These are phyloP conservation scores for Upupa epops DNA, from an alignment of 2,113 vertebrate species.

Conservation along the genomic window DNA sequence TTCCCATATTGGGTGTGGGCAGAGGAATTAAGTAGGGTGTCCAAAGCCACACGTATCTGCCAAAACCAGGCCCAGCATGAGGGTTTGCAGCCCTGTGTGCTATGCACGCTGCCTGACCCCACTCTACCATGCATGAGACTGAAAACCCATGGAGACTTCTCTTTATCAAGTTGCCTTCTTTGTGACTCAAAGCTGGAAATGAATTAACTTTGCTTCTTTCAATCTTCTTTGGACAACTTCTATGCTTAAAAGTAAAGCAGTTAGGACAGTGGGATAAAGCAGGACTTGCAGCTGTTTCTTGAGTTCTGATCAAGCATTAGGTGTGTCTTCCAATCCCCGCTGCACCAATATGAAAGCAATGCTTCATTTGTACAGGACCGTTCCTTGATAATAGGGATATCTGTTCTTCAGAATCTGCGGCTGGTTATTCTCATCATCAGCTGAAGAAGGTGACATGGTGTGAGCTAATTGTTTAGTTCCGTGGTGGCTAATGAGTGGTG, in stretches of 20 bases:
- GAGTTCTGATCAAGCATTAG: not conserved
- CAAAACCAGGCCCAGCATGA: not conserved
- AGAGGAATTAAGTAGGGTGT: not conserved
- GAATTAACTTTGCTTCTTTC: not conserved
- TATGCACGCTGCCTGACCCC: not conserved
- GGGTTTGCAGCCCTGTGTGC: not conserved
- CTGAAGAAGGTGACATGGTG: not conserved
- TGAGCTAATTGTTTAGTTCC: slow-evolving; percentile 18
- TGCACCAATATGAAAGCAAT: not conserved
- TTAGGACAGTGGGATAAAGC: not conserved
- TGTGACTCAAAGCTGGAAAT: not conserved
- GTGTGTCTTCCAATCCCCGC: not conserved
- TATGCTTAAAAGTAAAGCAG: not conserved
- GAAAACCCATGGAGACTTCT: not conserved
- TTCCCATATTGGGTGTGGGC: not conserved
- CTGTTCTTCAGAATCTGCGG: slow-evolving; percentile 24
- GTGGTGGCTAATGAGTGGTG: not conserved
- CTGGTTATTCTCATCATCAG: not conserved
- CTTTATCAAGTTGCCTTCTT: not conserved
- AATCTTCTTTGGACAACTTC: not conserved
- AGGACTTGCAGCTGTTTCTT: not conserved
- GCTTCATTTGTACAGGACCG: not conserved
- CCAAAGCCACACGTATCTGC: not conserved
- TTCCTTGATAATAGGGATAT: not conserved
- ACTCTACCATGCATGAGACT: accelerated